These are phyloP conservation scores for Galagoides demidoff DNA, from an alignment of 2,797 vertebrate species.

Conservation along the genomic window DNA sequence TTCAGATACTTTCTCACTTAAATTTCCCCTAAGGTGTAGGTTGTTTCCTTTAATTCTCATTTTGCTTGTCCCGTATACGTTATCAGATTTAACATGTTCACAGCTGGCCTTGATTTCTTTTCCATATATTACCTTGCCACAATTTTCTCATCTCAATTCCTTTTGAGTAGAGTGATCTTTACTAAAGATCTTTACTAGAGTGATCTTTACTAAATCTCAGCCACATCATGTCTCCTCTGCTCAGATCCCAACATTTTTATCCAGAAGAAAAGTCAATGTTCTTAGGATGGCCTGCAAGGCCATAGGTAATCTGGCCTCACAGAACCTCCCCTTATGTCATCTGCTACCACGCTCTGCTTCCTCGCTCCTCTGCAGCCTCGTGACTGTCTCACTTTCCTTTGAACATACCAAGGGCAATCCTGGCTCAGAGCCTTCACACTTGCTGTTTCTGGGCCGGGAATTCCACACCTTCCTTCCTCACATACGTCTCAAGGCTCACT, in stretches of 20 bases:
- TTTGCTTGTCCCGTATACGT: not conserved
- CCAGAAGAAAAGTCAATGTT: conserved; percentile 19
- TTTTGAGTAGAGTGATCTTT: not conserved
- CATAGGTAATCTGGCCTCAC: not conserved
- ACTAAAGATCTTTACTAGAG: not conserved
- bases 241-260: not conserved
- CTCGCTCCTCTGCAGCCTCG: not conserved
- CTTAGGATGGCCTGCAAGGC: not conserved
- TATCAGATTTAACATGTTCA: not conserved
- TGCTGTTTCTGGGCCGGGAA: not conserved
- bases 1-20: conserved; percentile 33
- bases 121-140: not conserved
- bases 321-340: not conserved
- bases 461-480: not conserved
- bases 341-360: not conserved
- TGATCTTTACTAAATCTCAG: not conserved
- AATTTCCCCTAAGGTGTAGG: not conserved
- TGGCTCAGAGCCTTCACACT: not conserved
- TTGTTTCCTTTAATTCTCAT: not conserved
- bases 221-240: not conserved
- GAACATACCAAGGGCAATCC: not conserved
- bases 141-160: not conserved
- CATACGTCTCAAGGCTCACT: not conserved
- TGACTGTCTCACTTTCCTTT: not conserved
- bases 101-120: not conserved